These are phyloP conservation scores for Ormyrus rosae DNA, from an alignment of 2,888 invertebrate genomes.

Conservation along the genomic window DNA sequence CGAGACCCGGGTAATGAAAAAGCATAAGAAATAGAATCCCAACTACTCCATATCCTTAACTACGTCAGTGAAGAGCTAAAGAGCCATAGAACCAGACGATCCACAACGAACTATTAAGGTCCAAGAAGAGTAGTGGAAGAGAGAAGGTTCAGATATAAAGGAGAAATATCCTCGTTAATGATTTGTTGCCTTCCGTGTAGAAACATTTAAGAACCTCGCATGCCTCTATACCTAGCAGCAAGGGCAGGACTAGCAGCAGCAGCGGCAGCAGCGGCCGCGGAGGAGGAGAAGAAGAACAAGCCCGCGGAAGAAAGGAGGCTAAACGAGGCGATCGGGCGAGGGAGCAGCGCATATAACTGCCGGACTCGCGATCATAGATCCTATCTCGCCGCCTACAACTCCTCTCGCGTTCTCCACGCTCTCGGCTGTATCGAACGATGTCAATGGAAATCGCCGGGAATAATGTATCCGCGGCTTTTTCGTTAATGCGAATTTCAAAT, in stretches of 20 bases:
- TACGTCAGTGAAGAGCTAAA: no score
- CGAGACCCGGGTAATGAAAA: not conserved
- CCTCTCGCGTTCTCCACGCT: not conserved
- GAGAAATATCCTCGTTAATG: slow-evolving; percentile 45
- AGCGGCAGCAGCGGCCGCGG: not conserved
- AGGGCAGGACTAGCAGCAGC: not conserved
- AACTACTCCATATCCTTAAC: not conserved
- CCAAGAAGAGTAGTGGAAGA: not conserved
- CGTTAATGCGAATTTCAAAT: slow-evolving; percentile 46
- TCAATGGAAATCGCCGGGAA: slow-evolving; percentile 44
- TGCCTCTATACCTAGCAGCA: not conserved
- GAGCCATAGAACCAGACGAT: no score
- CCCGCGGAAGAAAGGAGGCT: slow-evolving; percentile 27
- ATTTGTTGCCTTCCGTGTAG: slow-evolving; percentile 54
- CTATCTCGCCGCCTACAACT: slow-evolving; percentile 52
- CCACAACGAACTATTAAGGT: no score
- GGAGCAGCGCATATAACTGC: slow-evolving; percentile 13
- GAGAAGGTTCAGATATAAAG: slow-evolving; percentile 2
- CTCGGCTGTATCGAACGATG: slow-evolving; percentile 27
- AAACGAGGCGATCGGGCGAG: slow-evolving; percentile 22
- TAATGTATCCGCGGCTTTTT: slow-evolving; percentile 29
- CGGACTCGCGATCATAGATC: slow-evolving; percentile 40
- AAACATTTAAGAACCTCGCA: slow-evolving; percentile 35
- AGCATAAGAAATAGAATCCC: not conserved
- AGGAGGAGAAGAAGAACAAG: slow-evolving; percentile 36